Evolutionary conservation across 2,113 vertebrate genomes (phyloP), one percentile per base, ranked within the genome.

Genomic region (Larimichthys crocea): DNA sequence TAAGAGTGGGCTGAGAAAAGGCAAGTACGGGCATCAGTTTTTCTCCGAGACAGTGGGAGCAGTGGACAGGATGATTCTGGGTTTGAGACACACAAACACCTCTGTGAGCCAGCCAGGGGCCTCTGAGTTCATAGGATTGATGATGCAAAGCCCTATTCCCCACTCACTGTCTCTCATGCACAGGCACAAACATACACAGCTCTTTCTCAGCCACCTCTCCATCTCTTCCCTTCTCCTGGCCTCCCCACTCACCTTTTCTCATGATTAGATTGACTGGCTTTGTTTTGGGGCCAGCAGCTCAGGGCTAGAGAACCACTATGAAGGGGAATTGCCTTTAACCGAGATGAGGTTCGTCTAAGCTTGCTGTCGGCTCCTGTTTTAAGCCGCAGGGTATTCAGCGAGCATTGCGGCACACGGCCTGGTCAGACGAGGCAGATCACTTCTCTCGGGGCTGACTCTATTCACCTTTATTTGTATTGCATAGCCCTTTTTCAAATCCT

Each of bases 261-360:
- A 46, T 88, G 87, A 89, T 92, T 91, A 88, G 81, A 91, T 92
- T 91, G 93, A 93, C 89, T 86, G 76, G 79, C 74, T 86, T 88
- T 92, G 89, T 89, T 92, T 90, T 90, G 76, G 76, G 80, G 83
- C 77, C 74, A 53, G 78, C 69, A 82, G 88, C 84, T 80, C 60
- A 46, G 71, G 77, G 73, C 83, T 81, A 69, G 53, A 89, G 76
- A 86, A 68, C 26, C 66, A 77, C 87, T 85, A 60, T 86, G 78
- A 90, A 73, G 86, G 73, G 52, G 82, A 92, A 93, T 88, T 89
- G 88, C 78, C 79, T 92, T 86, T 84, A 93, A 90, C 85, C 57
- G 76, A 90, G 86, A 91, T 86, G 89, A 91, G 82, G 84, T 92
- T 88, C 84, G 85, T 89, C 88, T 86, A 42, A 31, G 72, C 68